Percentiles rank a stretch among this genome's conserved stretches.
phyloP scores from a whole-genome alignment of 2,888 invertebrate genomes.

The Phlogophora meticulosa region DNA sequence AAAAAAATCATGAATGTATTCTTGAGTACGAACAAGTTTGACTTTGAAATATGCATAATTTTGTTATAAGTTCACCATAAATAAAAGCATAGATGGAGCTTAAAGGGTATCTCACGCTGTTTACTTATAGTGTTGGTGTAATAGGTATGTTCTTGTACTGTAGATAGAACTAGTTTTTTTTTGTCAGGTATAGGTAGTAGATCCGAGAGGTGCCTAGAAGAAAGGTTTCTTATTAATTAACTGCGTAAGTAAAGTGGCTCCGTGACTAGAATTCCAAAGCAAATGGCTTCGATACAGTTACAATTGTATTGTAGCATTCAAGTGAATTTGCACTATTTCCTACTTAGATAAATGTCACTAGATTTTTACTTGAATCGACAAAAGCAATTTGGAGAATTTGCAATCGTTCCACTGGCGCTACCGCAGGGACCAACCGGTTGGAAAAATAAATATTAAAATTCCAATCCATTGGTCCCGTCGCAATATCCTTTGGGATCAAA shows the following conservation, averaged over 20 bases:
- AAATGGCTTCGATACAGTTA: not conserved
- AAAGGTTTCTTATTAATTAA: constrained; percentile 3
- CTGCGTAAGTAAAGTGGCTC: not conserved
- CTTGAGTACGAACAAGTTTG: no score
- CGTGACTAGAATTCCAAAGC: not conserved
- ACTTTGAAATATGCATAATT: no score
- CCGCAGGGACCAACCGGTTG: not conserved
- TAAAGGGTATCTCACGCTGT: no score
- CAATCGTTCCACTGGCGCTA: not conserved
- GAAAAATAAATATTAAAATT: constrained; percentile 43
- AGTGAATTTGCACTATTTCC: not conserved
- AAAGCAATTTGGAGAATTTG: constrained; percentile 11
- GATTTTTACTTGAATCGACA: not conserved
- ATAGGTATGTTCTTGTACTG: no score
- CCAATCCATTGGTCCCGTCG: constrained; percentile 6
- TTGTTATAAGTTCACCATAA: no score
- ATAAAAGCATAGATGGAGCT: no score
- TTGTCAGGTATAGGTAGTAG: not conserved
- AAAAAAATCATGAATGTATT: no score
- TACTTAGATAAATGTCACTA: not conserved
- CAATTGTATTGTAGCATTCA: not conserved
- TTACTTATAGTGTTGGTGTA: no score
- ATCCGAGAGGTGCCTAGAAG: not conserved
- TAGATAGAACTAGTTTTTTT: no score
- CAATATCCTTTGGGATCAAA: constrained; percentile 27